Evolutionary conservation across 2,888 invertebrate genomes (phyloP), one percentile per base, ranked within the genome.

Genomic region (Abrostola tripartita): DNA sequence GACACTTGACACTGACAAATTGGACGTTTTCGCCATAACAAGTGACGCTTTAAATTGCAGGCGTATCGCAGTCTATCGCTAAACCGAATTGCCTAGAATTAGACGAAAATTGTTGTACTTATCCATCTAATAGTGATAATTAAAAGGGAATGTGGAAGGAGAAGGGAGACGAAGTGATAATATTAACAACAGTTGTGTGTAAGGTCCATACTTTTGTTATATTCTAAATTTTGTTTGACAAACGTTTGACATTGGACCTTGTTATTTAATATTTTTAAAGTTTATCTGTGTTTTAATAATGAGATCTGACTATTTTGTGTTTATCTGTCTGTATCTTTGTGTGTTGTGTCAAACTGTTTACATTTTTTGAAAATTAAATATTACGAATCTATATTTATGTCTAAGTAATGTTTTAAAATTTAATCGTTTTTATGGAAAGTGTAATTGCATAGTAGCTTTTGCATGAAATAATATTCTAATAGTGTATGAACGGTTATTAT

Each of bases 31-130:
- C 53, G 59, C 61, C 61, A 66, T 58, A 60, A 50, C 36, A 40
- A 50, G 53, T 73, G 56, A 52, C 53, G 61, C 40, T 65, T 60
- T 37, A 58, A 62, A 57, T 76, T 62, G 67, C 68, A 66, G 58
- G 66, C 51, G 12, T 65, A 62, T 65, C 63, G 44, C 37, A 61
- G 53, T 58, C 65, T 74, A 55, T 78, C 69, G 88, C 88, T 86
- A 78, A 90, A 89, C 90, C 91, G 90, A 90, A 91, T 90, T 85
- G 93, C 91, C 92, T 94, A 94, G 93, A 84, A 81, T 92, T 89
- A 93, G 90, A 93, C 77, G 88, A 88, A 88, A 88, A 89, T 90
- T 88, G 88, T 89, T 89, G 92, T 94, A 93, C 93, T 93, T 93
- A 93, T 89, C 90, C 91, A 92, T 90, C 92, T 85, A 66, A 83